Evolutionary conservation across 2,888 invertebrate species (phyloP), one percentile per base, ranked within the genome.

Genomic region (Saturnia japonica): DNA sequence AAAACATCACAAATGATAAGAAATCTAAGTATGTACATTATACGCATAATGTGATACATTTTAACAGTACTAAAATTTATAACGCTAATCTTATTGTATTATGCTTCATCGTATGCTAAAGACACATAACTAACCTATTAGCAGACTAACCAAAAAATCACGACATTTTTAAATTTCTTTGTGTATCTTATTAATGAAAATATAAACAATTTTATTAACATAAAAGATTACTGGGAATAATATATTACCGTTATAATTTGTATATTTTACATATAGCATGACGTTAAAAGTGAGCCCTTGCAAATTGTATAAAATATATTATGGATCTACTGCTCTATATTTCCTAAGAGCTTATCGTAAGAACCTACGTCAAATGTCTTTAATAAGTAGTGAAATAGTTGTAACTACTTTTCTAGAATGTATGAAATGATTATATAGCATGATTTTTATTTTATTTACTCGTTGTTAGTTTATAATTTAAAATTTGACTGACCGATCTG

Each of bases 11-110:
- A 80, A 83, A 78, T 84, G 79, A 82, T 86, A 91, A 88, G 85
- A 88, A 82, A 82, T 78, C 84, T 75, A 85, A 87, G 89, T 90
- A 90, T 87, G 89, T 89, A n/a, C n/a, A n/a, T n/a, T n/a, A n/a
- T n/a, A 89, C 82, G 76, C n/a, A 72, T 77, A 76, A 76, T 80
- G 81, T 80, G 80, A 76, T 75, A 72, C 73, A 72, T 40, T 81
- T 70, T 80, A 79, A 77, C 73, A 72, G 71, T 79, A 71, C 68
- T 71, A 57, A 66, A 67, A 19, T 22, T 47, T 69, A 67, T 70
- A 70, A 67, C 25, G 60, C 72, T 62, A 70, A 43, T 34, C 66
- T 57, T 51, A 68, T 19, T 60, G 47, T 57, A 68, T 71, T 68
- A n/a, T 43, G 71, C 70, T 60, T 71, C 62, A n/a, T 51, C 9